These are phyloP conservation scores for Rhaphigaster nebulosa DNA, from an alignment of 2,888 invertebrate genomes.

Conservation along the genomic window DNA sequence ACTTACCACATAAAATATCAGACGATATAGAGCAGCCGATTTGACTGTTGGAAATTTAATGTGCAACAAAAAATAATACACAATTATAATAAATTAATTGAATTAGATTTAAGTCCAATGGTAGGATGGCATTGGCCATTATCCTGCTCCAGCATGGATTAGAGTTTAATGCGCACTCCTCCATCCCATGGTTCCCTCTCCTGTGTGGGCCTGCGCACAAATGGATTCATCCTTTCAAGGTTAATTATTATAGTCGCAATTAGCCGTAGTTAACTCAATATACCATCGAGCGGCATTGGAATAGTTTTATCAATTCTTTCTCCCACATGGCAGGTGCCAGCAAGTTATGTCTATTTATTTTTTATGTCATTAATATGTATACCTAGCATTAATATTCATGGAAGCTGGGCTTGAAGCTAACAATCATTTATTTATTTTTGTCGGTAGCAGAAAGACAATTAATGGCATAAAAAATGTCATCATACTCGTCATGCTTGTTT, in stretches of 20 bases:
- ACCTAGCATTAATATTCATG: background rate
- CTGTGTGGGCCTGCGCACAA: background rate
- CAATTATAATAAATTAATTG: background rate
- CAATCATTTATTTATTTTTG: background rate
- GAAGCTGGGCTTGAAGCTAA: background rate
- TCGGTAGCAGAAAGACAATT: background rate
- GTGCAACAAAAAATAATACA: background rate
- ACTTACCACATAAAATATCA: too few species aligned
- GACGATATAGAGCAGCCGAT: too few species aligned
- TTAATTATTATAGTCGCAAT: background rate
- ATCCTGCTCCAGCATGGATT: background rate
- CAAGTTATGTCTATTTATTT: background rate
- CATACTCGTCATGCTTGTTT: background rate
- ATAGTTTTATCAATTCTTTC: background rate
- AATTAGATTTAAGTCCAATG: background rate
- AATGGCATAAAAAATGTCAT: background rate
- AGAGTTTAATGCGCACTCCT: background rate
- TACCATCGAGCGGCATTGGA: background rate
- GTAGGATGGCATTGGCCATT: background rate
- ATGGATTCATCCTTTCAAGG: conserved; percentile 27
- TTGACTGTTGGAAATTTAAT: too few species aligned
- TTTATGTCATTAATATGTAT: background rate
- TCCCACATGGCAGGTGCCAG: background rate
- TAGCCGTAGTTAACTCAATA: background rate
- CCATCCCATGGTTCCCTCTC: background rate